Percentiles rank a stretch among this genome's conserved stretches.
Conservation (phyloP, 2,113 vertebrate species). For the Cyrtonyx montezumae region DNA sequence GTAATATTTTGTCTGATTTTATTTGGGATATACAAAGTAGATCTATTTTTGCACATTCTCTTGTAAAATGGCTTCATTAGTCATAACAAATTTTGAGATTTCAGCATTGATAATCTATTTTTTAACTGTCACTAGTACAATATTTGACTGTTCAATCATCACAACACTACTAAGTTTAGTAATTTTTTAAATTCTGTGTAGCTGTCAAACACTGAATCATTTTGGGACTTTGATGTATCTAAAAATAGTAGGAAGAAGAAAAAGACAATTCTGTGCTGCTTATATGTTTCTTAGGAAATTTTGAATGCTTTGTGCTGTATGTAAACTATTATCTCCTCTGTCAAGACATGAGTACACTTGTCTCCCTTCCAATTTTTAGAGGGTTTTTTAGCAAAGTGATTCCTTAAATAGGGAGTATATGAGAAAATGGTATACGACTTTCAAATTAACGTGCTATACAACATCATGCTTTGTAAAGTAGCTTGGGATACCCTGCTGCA, state of each 20-base stretch:
- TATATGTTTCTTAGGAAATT: background rate
- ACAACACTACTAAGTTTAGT: background rate
- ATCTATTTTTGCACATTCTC: background rate
- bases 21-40: background rate
- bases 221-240: background rate
- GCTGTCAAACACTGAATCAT: background rate
- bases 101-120: background rate
- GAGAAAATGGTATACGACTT: background rate
- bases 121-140: background rate
- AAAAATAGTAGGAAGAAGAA: background rate
- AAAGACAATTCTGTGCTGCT: background rate
- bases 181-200: background rate
- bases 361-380: background rate
- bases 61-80: background rate
- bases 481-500: background rate
- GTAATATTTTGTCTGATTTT: background rate
- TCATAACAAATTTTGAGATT: background rate
- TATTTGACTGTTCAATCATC: background rate
- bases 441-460: background rate
- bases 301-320: background rate
- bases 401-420: background rate
- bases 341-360: background rate
- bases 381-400: background rate
- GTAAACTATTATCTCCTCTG: background rate
- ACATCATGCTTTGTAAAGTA: background rate